Percentiles rank a stretch among this genome's conserved stretches.
These are phyloP conservation scores for Pseudotriccus pelzelni DNA, from an alignment of 2,797 vertebrate genomes.

Conservation along the genomic window DNA sequence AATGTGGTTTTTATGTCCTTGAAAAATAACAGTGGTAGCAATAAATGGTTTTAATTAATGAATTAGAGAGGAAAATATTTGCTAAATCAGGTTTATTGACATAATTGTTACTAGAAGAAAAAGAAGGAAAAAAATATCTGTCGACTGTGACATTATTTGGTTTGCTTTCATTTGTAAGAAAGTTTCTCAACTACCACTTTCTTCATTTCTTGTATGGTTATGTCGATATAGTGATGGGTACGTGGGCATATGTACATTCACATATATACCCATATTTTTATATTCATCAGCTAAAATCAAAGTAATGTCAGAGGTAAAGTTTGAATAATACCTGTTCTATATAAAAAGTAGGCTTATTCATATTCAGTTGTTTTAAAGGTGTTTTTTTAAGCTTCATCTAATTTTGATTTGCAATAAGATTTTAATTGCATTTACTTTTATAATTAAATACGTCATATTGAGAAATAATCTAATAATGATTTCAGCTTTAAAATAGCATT, in stretches of 20 bases:
- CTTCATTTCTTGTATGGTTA: background rate
- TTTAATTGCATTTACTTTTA: background rate
- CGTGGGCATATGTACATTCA: fast-evolving
- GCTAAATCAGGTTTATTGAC: constrained; percentile 70
- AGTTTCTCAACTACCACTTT: background rate
- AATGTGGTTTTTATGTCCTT: constrained; percentile 75
- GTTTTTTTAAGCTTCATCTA: background rate
- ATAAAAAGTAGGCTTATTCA: background rate
- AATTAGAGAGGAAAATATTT: constrained; percentile 52
- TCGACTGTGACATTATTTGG: background rate
- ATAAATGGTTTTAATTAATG: constrained; percentile 77
- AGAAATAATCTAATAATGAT: background rate
- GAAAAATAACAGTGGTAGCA: constrained; percentile 68
- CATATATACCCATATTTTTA: background rate
- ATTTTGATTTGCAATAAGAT: background rate
- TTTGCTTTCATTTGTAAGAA: constrained; percentile 39
- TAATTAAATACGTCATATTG: background rate
- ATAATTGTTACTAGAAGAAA: constrained; percentile 69
- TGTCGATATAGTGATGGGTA: fast-evolving
- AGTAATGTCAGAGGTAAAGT: background rate
- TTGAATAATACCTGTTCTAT: background rate
- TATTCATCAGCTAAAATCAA: background rate
- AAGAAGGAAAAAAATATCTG: constrained; percentile 13
- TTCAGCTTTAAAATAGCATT: background rate
- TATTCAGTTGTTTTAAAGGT: background rate